These are phyloP conservation scores for Hydropotes inermis DNA, from an alignment of 2,113 vertebrate genomes.

Conservation along the genomic window DNA sequence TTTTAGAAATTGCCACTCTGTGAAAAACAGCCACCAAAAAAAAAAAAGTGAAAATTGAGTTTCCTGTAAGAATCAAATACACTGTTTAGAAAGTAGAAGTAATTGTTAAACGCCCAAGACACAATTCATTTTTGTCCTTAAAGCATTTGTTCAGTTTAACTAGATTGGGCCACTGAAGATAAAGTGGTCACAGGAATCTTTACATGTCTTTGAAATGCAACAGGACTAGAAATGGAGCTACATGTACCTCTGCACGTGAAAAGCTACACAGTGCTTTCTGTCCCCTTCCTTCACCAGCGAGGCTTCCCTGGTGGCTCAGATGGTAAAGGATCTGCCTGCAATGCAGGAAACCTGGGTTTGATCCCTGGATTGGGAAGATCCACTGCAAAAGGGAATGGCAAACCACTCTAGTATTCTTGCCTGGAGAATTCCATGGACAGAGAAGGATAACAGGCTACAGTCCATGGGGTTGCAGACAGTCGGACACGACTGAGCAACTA, in stretches of 20 bases:
- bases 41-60: not conserved
- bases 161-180: not conserved
- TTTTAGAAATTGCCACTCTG: not conserved
- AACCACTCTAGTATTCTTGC: not conserved
- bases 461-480: not conserved
- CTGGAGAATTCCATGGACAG: not conserved
- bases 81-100: not conserved
- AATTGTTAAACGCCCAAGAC: not conserved
- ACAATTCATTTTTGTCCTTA: not conserved
- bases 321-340: not conserved
- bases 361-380: not conserved
- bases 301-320: not conserved
- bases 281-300: not conserved
- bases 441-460: not conserved
- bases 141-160: not conserved
- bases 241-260: not conserved
- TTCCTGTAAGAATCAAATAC: conserved; percentile 6
- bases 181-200: not conserved
- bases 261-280: not conserved
- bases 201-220: not conserved
- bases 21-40: not conserved
- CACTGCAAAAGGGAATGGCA: not conserved
- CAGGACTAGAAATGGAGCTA: not conserved
- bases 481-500: not conserved
- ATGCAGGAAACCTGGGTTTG: not conserved